Evolutionary conservation across 2,113 vertebrate species (phyloP).

Genomic region (Trogon melanurus): DNA sequence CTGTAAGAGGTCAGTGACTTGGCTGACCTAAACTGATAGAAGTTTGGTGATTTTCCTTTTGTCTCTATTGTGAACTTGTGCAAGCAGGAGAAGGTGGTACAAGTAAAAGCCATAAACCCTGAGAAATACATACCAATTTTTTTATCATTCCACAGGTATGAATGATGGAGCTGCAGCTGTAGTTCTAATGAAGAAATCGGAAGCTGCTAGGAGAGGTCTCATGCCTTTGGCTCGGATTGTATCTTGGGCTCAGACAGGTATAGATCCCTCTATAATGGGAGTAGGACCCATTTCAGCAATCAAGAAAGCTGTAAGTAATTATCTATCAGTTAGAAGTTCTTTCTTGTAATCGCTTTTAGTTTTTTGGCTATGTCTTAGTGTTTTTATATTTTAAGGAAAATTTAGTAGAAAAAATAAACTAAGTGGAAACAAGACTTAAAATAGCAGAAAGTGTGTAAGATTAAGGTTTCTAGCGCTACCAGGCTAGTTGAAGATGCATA

Average conservation of each 20-base stretch:
- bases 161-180: constrained; percentile 95
- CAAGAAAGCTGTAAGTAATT: constrained; percentile 89
- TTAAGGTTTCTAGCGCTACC: background rate
- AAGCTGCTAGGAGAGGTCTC: constrained; percentile 84
- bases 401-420: background rate
- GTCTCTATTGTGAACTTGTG: background rate
- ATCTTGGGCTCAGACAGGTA: constrained; percentile 90
- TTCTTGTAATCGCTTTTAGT: background rate
- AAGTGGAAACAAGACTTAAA: background rate
- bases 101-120: background rate
- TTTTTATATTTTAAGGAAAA: background rate
- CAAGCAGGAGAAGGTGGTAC: background rate
- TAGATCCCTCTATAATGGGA: constrained; percentile 95
- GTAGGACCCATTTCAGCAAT: constrained; percentile 91
- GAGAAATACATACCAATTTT: background rate
- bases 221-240: constrained; percentile 85
- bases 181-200: constrained; percentile 90
- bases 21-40: background rate
- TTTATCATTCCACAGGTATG: constrained; percentile 77
- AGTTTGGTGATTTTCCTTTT: background rate
- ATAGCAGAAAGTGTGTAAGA: background rate
- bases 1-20: background rate
- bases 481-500: background rate
- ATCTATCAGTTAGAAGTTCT: background rate
- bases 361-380: background rate